A percentile compares a stretch with the other conserved stretches of the same genome.
Evolutionary conservation across 2,113 vertebrate species (phyloP).

Genomic region (Phyllopteryx taeniolatus): DNA sequence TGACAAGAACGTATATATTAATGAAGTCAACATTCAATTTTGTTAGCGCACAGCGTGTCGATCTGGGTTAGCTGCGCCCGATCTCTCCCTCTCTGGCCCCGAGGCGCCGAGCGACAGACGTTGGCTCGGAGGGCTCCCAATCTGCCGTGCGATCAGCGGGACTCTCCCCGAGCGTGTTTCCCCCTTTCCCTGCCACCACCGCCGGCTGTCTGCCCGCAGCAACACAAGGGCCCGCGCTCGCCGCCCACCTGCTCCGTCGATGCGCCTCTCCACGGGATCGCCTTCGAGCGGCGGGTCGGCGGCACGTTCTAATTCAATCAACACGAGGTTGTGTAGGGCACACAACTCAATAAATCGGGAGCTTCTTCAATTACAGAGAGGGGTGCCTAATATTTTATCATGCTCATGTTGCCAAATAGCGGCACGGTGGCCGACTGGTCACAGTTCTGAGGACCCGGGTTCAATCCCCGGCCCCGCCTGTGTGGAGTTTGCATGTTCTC

Average conservation of each 20-base stretch:
- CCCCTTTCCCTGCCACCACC: constrained; percentile 40
- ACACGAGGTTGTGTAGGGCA: constrained; percentile 22
- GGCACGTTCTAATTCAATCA: constrained; percentile 67
- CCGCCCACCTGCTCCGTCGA: constrained; percentile 61
- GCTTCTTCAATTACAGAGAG: background rate
- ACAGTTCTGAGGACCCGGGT: no score
- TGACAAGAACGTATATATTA: background rate
- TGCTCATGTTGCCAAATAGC: background rate
- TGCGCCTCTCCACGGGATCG: constrained; percentile 61
- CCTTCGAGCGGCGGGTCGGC: constrained; percentile 44
- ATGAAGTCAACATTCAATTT: background rate
- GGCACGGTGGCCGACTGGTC: no score
- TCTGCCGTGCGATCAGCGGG: constrained; percentile 59
- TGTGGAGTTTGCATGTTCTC: no score
- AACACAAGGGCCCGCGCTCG: constrained; percentile 50
- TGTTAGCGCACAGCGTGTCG: background rate
- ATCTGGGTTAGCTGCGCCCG: constrained; percentile 39
- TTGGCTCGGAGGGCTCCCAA: constrained; percentile 64
- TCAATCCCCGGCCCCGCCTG: no score
- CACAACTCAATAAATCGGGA: constrained; percentile 44
- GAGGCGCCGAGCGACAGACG: constrained; percentile 51
- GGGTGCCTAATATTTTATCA: background rate
- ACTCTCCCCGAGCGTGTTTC: constrained; percentile 51
- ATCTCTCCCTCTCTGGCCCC: constrained; percentile 27
- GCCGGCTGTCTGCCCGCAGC: constrained; percentile 55